phyloP scores from a whole-genome alignment of 2,113 vertebrate genomes.

The Cygnus buccinator region DNA sequence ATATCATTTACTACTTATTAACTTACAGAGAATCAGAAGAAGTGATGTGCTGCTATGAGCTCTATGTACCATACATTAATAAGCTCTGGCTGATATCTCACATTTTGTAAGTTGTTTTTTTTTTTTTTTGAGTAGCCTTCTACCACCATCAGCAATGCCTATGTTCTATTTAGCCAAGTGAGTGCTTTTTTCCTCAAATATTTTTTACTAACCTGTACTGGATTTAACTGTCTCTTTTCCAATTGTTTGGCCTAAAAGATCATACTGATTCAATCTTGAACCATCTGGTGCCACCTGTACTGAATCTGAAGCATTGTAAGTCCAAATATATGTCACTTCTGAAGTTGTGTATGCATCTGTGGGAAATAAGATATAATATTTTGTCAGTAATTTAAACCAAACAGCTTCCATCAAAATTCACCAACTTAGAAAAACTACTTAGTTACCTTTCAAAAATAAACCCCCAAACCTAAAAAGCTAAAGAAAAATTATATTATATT shows the following conservation, averaged over 20 bases:
- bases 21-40: neutral
- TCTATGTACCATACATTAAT: neutral
- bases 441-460: neutral
- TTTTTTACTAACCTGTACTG: slow-evolving; percentile 88
- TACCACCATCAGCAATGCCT: neutral
- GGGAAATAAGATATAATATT: slow-evolving; percentile 5
- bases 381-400: neutral
- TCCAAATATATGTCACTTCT: slow-evolving; percentile 97
- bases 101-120: neutral
- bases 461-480: neutral
- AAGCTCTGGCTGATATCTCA: neutral
- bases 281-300: slow-evolving; percentile 96
- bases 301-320: slow-evolving; percentile 90
- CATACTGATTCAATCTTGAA: slow-evolving; percentile 96
- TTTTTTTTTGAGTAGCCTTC: neutral
- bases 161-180: neutral
- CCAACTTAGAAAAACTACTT: neutral
- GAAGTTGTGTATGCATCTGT: slow-evolving; percentile 95
- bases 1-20: neutral
- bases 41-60: neutral
- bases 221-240: slow-evolving; percentile 97
- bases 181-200: neutral
- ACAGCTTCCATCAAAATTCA: neutral
- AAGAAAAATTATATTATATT: neutral
- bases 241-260: slow-evolving; percentile 93